Conservation (phyloP, 2,113 vertebrate genomes). For the Corvus moneduloides region DNA sequence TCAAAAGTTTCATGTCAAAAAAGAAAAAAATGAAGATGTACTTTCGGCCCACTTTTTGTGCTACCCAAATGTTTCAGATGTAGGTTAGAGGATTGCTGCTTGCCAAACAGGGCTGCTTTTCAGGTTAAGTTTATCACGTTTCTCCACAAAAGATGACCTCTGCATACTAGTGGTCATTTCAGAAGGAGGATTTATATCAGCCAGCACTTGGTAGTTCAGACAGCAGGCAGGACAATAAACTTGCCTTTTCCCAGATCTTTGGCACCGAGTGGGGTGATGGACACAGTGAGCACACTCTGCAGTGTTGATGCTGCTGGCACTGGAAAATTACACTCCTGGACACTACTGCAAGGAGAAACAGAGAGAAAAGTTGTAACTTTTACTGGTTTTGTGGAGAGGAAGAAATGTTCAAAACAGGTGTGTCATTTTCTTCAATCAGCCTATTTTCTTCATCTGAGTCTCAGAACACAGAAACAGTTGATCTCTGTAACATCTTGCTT, state of each 20-base stretch:
- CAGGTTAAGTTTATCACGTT: background rate
- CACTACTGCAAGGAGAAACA: background rate
- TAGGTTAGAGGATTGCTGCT: background rate
- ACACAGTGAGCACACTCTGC: background rate
- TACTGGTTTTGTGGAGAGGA: background rate
- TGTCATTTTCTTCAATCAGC: background rate
- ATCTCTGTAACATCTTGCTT: background rate
- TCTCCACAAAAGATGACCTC: background rate
- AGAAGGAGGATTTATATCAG: background rate
- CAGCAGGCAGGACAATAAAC: background rate
- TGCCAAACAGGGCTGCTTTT: background rate
- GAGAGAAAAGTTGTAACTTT: background rate
- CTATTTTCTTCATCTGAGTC: background rate
- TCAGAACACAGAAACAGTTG: background rate
- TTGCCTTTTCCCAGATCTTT: background rate
- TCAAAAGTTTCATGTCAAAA: background rate
- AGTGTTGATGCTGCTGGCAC: rapidly evolving
- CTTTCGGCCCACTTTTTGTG: background rate
- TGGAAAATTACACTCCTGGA: background rate
- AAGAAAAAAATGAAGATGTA: background rate
- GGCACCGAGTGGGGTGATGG: background rate
- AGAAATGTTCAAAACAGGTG: background rate
- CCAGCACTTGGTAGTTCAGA: background rate
- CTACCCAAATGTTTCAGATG: background rate
- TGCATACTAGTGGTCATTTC: background rate